Evolutionary conservation across 2,888 invertebrate genomes (phyloP), one percentile per base, ranked within the genome.

Genomic region (Pyrrhosoma nymphula): DNA sequence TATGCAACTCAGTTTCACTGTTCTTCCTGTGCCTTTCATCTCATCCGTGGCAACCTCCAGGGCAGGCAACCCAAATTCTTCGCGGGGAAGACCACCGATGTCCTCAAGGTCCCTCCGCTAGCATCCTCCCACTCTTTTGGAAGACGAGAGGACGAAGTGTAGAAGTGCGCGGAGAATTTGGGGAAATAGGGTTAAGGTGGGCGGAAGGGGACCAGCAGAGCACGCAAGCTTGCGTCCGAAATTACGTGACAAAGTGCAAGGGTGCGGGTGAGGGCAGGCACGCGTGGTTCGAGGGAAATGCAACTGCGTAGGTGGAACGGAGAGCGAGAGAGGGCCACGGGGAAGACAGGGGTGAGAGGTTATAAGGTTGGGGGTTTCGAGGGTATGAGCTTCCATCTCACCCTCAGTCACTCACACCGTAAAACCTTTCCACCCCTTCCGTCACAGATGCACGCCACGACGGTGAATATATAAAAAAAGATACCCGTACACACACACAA

Each of bases 231-330:
- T 39, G 89, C 39, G 35, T 60, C 39, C 63, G 18, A 35, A 91
- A 63, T 35, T 39, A 91, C 91, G 55, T 47, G 89, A 10, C 47
- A 55, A 26, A 39, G n/a, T 4, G 55, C 26, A 8, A 3, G 88
- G 88, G 88, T 56, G 35, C 26, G n/a, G 55, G 56, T 6, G 56
- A 56, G 56, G 39, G 91, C 23, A 35, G 63, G 91, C 60, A 30
- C 91, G 63, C 14, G 63, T 23, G 75, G 75, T n/a, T 39, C 23
- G 89, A 89, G 55, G 14, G 56, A 35, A 35, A 89, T 47, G 89
- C 14, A 89, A 89, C 89, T 56, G 89, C 56, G 47, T 89, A 89
- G 89, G 89, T 12, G 56, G 89, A 56, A 55, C 26, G 47, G 56
- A 55, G n/a, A n/a, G n/a, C n/a, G n/a, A n/a, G n/a, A n/a, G n/a